Percentiles rank a stretch among this genome's conserved stretches.
Conservation (phyloP, 2,888 invertebrate genomes). For the Hypsopygia costalis region DNA sequence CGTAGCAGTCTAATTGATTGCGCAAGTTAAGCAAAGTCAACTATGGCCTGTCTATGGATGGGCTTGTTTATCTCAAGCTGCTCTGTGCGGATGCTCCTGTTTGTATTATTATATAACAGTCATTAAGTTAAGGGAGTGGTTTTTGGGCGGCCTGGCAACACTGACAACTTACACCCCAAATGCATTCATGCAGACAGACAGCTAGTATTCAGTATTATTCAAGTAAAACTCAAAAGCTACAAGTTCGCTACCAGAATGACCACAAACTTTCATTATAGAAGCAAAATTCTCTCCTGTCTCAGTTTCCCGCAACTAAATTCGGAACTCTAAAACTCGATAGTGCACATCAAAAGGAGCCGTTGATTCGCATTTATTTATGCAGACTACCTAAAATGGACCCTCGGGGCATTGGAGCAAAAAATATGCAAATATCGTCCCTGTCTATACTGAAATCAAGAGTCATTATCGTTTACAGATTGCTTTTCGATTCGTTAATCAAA, state of each 20-base stretch:
- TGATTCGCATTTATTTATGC: constrained; percentile 65
- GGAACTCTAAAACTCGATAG: constrained; percentile 43
- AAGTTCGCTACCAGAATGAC: not conserved
- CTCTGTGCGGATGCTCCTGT: too few relatives aligned
- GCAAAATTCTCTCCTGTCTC: not conserved
- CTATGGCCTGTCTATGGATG: too few relatives aligned
- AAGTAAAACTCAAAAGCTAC: too few relatives aligned
- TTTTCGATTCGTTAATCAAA: constrained; percentile 45
- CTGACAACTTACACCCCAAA: too few relatives aligned
- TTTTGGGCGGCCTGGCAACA: too few relatives aligned
- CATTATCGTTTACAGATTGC: constrained; percentile 61
- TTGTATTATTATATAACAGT: too few relatives aligned
- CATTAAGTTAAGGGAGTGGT: too few relatives aligned
- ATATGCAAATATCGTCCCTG: constrained; percentile 73
- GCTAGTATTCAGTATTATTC: too few relatives aligned
- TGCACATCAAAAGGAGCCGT: constrained; percentile 46
- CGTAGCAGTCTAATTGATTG: too few relatives aligned
- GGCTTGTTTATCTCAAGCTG: too few relatives aligned
- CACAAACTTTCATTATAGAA: not conserved
- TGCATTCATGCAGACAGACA: too few relatives aligned
- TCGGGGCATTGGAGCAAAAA: constrained; percentile 41
- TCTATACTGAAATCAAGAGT: constrained; percentile 61
- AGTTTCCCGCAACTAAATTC: constrained; percentile 4
- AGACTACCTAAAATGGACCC: constrained; percentile 57
- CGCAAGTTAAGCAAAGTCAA: too few relatives aligned